Conservation (phyloP, 1,140 invertebrate species). For the Helicoverpa zea region DNA sequence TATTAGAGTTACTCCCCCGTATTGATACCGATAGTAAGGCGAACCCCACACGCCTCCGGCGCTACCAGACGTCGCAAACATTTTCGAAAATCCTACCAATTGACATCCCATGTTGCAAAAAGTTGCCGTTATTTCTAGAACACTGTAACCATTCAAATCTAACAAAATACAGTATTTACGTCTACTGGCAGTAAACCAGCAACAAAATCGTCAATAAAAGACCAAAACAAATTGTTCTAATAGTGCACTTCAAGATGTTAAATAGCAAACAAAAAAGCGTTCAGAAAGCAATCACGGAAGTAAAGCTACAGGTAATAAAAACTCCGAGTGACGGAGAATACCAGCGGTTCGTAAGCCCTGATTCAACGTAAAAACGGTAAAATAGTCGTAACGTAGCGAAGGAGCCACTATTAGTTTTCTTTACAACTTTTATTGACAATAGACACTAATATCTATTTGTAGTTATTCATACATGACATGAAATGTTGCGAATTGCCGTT, state of each 20-base stretch:
- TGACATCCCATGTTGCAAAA: neutral
- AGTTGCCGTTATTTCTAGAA: neutral
- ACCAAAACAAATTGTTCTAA: constrained; percentile 35
- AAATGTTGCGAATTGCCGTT: constrained; percentile 5
- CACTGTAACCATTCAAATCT: neutral
- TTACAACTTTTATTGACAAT: constrained; percentile 80
- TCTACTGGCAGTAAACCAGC: neutral
- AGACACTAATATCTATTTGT: constrained; percentile 44
- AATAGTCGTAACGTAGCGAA: constrained; percentile 75
- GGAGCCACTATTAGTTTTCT: constrained; percentile 82
- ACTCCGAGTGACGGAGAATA: neutral
- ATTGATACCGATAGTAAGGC: constrained; percentile 83
- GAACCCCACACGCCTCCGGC: constrained; percentile 78
- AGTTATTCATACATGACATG: constrained; percentile 47
- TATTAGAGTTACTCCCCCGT: constrained; percentile 83
- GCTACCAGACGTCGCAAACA: constrained; percentile 69
- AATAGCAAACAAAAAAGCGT: constrained; percentile 46
- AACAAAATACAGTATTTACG: neutral
- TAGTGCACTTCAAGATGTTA: constrained; percentile 43
- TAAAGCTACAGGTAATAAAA: constrained; percentile 50
- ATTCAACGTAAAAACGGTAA: constrained; percentile 74
- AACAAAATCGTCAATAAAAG: constrained; percentile 32
- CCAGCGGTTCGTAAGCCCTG: constrained; percentile 67
- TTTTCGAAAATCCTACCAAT: constrained; percentile 50
- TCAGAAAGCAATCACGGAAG: constrained; percentile 44